Conservation (phyloP, 1,140 invertebrate genomes). For the Nasonia vitripennis region DNA sequence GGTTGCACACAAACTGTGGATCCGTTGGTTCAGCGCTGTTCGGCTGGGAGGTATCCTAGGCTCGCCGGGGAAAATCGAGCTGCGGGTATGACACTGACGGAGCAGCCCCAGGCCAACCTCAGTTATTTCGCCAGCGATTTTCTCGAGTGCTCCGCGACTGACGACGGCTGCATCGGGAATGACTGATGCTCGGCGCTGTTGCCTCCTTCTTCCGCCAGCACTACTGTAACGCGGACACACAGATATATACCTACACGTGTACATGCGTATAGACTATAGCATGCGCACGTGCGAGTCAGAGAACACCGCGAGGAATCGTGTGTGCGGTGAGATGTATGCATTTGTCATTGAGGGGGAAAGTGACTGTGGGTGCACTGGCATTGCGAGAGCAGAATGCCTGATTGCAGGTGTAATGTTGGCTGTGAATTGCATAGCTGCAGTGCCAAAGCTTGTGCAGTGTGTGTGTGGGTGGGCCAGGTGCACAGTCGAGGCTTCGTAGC, state of each 20-base stretch:
- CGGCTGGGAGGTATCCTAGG: background rate
- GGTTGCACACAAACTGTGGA: too few relatives aligned
- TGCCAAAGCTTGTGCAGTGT: background rate
- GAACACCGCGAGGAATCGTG: background rate
- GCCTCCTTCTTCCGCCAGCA: background rate
- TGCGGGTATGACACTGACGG: background rate
- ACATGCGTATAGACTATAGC: background rate
- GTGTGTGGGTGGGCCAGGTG: slow-evolving; percentile 1
- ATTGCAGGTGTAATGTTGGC: background rate
- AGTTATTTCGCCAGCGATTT: slow-evolving; percentile 58
- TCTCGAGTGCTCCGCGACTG: slow-evolving; percentile 30
- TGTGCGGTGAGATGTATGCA: background rate
- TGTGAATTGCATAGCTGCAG: background rate
- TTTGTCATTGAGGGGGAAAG: slow-evolving; percentile 12
- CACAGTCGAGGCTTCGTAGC: background rate
- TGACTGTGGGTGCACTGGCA: background rate
- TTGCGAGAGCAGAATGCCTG: background rate
- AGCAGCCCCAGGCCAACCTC: background rate
- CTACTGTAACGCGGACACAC: background rate
- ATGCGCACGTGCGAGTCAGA: too few relatives aligned
- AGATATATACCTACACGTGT: background rate
- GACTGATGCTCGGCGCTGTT: background rate
- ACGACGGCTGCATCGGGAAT: slow-evolving; percentile 3
- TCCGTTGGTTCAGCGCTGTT: background rate
- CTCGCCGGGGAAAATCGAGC: background rate